These are phyloP conservation scores for Thaumatotibia leucotreta DNA, from an alignment of 1,140 invertebrate genomes.

Conservation along the genomic window DNA sequence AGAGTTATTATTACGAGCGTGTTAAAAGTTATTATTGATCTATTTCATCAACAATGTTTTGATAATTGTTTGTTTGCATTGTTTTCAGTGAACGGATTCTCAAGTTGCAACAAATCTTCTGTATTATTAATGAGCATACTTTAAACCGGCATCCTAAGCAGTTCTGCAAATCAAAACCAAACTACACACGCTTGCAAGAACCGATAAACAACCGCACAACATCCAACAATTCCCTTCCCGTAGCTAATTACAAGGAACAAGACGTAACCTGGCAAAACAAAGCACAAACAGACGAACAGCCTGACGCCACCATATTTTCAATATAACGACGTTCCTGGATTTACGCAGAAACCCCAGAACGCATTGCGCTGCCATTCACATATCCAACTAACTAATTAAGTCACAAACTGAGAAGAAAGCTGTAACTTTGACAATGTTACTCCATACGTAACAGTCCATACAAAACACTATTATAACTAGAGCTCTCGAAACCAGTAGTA, in stretches of 20 bases:
- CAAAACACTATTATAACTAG: slow-evolving; percentile 34
- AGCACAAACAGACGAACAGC: slow-evolving; percentile 21
- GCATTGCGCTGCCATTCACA: slow-evolving; percentile 73
- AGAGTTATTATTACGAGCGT: too few species aligned
- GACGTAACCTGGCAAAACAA: not conserved
- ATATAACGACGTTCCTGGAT: slow-evolving; percentile 64
- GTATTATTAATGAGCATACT: too few species aligned
- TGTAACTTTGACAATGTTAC: slow-evolving; percentile 72
- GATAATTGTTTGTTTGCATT: too few species aligned
- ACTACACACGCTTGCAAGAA: not conserved
- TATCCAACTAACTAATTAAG: slow-evolving; percentile 75
- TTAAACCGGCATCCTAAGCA: too few species aligned
- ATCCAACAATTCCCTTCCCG: not conserved
- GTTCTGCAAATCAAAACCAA: not conserved
- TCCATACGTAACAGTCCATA: slow-evolving; percentile 60
- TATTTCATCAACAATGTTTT: too few species aligned
- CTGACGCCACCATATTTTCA: slow-evolving; percentile 55
- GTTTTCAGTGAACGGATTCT: too few species aligned
- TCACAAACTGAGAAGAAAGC: slow-evolving; percentile 68
- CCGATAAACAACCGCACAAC: not conserved
- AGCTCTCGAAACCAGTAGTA: slow-evolving; percentile 23
- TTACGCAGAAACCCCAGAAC: slow-evolving; percentile 51
- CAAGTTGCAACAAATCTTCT: too few species aligned
- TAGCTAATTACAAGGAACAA: slow-evolving; percentile 6
- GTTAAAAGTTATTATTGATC: too few species aligned